These are phyloP conservation scores for Acrocephalus kingi DNA, from an alignment of 2,113 vertebrate species.

Conservation along the genomic window DNA sequence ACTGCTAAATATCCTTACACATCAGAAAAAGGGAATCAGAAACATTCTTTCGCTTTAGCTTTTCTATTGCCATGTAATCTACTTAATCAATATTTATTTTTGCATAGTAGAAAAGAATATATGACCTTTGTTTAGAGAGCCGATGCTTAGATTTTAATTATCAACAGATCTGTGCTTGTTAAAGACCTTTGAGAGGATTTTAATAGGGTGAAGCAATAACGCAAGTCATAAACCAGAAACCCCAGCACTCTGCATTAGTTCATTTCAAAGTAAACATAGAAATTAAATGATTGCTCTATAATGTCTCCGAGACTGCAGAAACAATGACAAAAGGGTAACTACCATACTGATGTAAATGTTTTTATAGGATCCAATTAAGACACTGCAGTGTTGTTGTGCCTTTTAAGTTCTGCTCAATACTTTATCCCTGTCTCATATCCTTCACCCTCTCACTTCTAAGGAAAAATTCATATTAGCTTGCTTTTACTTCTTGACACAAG, in stretches of 20 bases:
- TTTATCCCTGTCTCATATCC: not conserved
- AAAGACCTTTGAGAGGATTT: not conserved
- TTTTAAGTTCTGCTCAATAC: not conserved
- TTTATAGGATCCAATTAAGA: constrained; percentile 35
- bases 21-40: not conserved
- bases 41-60: not conserved
- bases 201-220: not conserved
- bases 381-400: not conserved
- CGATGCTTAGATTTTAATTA: not conserved
- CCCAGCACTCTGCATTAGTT: not conserved
- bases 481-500: not conserved
- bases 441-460: not conserved
- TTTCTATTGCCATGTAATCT: not conserved
- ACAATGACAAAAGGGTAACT: constrained; percentile 4
- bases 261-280: constrained; percentile 19
- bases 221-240: not conserved
- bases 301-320: not conserved
- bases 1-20: not conserved
- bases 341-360: not conserved
- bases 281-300: not conserved
- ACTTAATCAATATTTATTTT: not conserved
- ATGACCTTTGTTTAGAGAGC: not conserved
- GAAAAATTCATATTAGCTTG: not conserved
- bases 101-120: not conserved
- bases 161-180: not conserved